Percentiles rank a stretch among this genome's conserved stretches.
Evolutionary conservation across 2,113 vertebrate species (phyloP).

Genomic region (Cyprinodon brontotheroides): DNA sequence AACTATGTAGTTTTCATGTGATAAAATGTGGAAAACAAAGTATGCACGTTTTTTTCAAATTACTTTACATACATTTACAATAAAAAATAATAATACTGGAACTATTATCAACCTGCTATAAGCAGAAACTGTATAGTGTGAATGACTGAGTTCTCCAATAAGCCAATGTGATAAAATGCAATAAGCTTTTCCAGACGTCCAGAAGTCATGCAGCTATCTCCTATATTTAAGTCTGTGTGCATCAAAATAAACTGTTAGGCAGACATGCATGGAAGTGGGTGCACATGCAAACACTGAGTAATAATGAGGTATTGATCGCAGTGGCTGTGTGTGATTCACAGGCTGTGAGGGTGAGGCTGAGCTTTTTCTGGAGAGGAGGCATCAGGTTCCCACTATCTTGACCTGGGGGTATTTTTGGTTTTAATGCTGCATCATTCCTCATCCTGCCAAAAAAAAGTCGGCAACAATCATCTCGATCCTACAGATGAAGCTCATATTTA

Average conservation of each 20-base stretch:
- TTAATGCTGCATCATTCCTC: constrained; percentile 58
- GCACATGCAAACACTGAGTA: constrained; percentile 9
- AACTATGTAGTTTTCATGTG: too few relatives aligned
- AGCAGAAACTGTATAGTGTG: too few relatives aligned
- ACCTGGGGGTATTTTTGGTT: constrained; percentile 26
- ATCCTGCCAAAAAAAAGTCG: constrained; percentile 28
- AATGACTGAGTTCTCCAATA: neutral
- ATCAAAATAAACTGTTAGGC: neutral
- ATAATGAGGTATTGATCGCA: constrained; percentile 62
- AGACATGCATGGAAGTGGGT: neutral
- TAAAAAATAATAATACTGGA: too few relatives aligned
- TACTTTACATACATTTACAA: too few relatives aligned
- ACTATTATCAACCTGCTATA: neutral
- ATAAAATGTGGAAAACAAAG: too few relatives aligned
- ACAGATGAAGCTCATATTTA: constrained; percentile 1
- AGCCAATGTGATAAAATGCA: too few relatives aligned
- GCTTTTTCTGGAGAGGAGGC: constrained; percentile 10
- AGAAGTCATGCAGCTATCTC: neutral
- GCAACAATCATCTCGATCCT: constrained; percentile 8
- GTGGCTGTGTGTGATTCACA: constrained; percentile 43
- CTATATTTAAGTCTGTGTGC: neutral
- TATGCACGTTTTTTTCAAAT: too few relatives aligned
- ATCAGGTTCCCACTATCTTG: constrained; percentile 22
- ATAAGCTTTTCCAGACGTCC: too few relatives aligned
- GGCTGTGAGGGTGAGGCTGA: constrained; percentile 23